Evolutionary conservation across 1,140 invertebrate genomes (phyloP), one percentile per base, ranked within the genome.

Genomic region (Plectrocnemia conspersa): DNA sequence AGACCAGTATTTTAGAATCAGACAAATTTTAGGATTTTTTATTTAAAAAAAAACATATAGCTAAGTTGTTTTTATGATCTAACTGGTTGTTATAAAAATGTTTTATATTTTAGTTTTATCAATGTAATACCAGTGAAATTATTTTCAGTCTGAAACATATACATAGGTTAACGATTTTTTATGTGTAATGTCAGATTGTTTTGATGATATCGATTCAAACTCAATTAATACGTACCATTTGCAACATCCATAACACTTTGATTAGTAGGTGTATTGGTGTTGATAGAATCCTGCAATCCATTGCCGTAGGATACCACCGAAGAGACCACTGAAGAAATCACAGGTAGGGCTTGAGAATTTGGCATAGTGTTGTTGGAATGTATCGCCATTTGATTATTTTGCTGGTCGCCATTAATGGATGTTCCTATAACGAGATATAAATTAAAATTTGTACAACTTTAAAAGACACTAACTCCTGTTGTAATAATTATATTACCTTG

Each of bases 221-320:
- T 40, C 16, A 18, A 23, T 22, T 23, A 18, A 38, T 45, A 40
- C 18, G 52, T 44, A 60, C 58, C 50, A 27, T 52, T 56, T 16
- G 48, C 29, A 15, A 56, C 53, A 13, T 60, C 58, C 54, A 60
- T 60, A 29, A 60, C 50, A 22, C 13, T 38, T 38, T 50, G 47
- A 13, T 50, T 27, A 24, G 29, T 24, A 3, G 32, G 33, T 5
- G 32, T 13, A n/a, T n/a, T n/a, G 36, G 22, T 35, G 25, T 36
- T 50, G 33, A 50, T 38, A 11, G 35, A 38, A 10, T 36, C 47
- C 38, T 50, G 47, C 33, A 50, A 24, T 22, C 33, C 47, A 32
- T 50, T 50, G 4, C 9, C 13, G 29, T 50, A 50, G 10, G 29
- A 38, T 21, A 24, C 10, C 2, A 29, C 13, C 4, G 27, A 33